A percentile compares a stretch with the other conserved stretches of the same genome.
phyloP scores from a whole-genome alignment of 1,140 invertebrate species.

The Apis cerana region DNA sequence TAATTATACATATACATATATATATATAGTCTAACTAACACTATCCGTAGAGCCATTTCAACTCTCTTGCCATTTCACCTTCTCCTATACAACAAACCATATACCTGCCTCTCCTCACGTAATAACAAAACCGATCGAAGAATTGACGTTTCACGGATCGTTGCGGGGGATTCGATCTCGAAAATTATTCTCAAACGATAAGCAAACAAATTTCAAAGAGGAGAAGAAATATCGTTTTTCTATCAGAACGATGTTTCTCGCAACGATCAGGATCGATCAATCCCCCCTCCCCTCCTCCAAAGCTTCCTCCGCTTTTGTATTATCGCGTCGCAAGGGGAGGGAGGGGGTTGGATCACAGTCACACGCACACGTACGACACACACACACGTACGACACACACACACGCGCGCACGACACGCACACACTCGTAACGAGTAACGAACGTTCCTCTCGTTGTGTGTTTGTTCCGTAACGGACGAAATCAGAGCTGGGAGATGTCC shows the following conservation, averaged over 20 bases:
- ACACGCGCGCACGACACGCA: neutral
- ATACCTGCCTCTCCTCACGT: neutral
- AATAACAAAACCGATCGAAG: neutral
- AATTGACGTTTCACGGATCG: constrained; percentile 1
- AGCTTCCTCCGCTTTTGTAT: too few relatives aligned
- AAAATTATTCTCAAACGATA: neutral
- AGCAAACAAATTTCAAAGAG: too few relatives aligned
- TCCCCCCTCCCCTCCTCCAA: too few relatives aligned
- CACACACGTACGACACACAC: neutral
- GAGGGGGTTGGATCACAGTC: constrained; percentile 27
- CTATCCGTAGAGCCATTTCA: constrained; percentile 36
- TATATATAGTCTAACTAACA: constrained; percentile 53
- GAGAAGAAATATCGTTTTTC: too few relatives aligned
- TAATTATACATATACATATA: too few relatives aligned
- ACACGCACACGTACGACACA: too few relatives aligned
- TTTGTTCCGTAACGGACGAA: constrained; percentile 70
- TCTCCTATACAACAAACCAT: constrained; percentile 5
- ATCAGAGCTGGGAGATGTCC: constrained; percentile 78
- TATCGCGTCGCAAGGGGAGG: too few relatives aligned
- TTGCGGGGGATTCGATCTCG: constrained; percentile 8
- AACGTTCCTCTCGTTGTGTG: constrained; percentile 58
- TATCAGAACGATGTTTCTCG: neutral
- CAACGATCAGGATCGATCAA: constrained; percentile 8
- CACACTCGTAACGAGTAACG: constrained; percentile 62
- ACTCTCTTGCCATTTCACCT: constrained; percentile 23